Base-by-base conservation (phyloP, 2,797 vertebrate species). In the Oreochromis mossambicus region DNA sequence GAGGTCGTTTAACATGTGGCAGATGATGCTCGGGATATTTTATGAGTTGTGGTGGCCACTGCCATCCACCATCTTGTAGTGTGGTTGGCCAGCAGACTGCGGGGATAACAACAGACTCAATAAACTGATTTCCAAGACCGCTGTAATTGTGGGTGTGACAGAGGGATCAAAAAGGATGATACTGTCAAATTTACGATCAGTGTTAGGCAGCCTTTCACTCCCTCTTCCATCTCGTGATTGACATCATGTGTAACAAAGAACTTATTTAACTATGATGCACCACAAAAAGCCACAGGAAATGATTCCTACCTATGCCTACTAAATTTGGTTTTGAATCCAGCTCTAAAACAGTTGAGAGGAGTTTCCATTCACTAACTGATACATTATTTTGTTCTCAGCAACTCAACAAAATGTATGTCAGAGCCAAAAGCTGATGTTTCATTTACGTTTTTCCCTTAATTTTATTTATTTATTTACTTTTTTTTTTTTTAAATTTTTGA, bases 401-500 rank as follows among this genome's bases (percentile, higher is more conserved):
- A 36, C 32, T 63, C 58, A 63, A 63, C 19, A 38, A 19, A 63
- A 2, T 63, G 1, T 13, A 63, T 36, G 58, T n/a, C 58, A 38
- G 36, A 36, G 58, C 4, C 32, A 36, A 38, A 38, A 38, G 34
- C 11, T 38, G 58, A 38, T 38, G 58, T 36, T 36, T 38, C 6
- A 38, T 38, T 63, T 21, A 63, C 19, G 6, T 21, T 63, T 63
- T 63, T 63, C 11, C 19, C 34, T 63, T 13, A 63, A 63, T 21
- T 36, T 34, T 12, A 63, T 63, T 36, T 63, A 36, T 63, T 63
- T 36, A 8, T 63, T 63, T 5, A 38, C n/a, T 26, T 26, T 36
- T 26, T 7, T 36, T 36, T 3, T 9, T 36, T 9, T 2, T 36
- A 1, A 8, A 36, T 36, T 36, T 12, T 1, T 0, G 1, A 63